Base-by-base conservation (phyloP, 2,888 invertebrate species). In the Kuschelorhynchus macadamiae region DNA sequence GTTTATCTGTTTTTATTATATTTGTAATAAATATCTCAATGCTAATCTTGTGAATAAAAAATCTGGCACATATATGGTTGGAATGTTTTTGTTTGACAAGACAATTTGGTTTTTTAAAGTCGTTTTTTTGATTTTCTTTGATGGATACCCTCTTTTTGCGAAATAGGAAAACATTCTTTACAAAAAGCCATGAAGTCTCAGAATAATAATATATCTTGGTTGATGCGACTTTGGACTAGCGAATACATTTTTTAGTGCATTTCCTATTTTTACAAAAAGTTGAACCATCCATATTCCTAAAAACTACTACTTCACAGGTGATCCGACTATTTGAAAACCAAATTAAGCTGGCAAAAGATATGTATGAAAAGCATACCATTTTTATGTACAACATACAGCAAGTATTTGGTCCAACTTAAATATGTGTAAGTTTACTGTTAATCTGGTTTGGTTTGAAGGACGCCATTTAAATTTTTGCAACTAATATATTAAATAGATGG, bases 11-110 rank as follows among this genome's bases (percentile, higher is more conserved):
- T 57, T 33, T 64, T 44, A 61, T 49, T 42, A 47, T 47, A 59
- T 60, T 67, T 62, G 30, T 56, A 53, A 53, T 62, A 62, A 62
- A 67, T 78, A 72, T 77, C 74, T 79, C 76, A 77, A 77, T 76
- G 78, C 77, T 81, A 80, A 81, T 80, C 80, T 81, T 81, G 81
- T 80, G 81, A 82, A 83, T 83, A 87, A 87, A 87, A 86, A 86
- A 85, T 87, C 87, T 87, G 87, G 87, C 87, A 87, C 87, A 87
- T 87, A 86, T 85, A 87, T 85, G 87, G 87, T 87, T 87, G 87
- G 87, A 87, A 87, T 87, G 87, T 87, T 87, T 85, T 66, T 71
- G 74, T 78, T 78, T 77, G 74, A 73, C 60, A 47, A 52, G 32
- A n/a, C 69, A 44, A 71, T 72, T 73, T 61, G 71, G 69, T 77